Conservation (phyloP, 2,888 invertebrate genomes). For the Drosophila flavopinicola region DNA sequence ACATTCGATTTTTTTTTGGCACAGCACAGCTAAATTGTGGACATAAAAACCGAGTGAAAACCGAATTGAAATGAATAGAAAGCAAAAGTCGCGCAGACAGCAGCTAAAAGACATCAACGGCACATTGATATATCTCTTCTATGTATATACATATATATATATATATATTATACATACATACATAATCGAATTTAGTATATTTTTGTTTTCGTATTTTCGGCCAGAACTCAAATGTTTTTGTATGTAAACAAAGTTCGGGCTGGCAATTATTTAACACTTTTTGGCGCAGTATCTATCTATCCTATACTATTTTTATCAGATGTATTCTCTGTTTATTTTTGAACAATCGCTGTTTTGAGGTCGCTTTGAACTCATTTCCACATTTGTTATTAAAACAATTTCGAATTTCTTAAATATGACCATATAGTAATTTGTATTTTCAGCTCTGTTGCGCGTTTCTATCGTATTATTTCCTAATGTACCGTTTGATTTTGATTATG, state of each 20-base stretch:
- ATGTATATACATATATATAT: constrained; percentile 17
- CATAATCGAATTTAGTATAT: constrained; percentile 38
- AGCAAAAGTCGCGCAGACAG: constrained; percentile 44
- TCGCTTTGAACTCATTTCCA: constrained; percentile 41
- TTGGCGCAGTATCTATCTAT: constrained; percentile 29
- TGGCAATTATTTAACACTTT: constrained; percentile 73
- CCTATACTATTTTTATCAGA: constrained; percentile 32
- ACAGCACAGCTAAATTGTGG: constrained; percentile 14
- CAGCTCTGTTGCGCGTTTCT: no score
- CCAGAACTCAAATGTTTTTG: constrained; percentile 38
- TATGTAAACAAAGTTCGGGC: constrained; percentile 62
- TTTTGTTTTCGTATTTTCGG: constrained; percentile 26
- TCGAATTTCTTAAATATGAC: no score
- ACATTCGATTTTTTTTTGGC: constrained; percentile 48
- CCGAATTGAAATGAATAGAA: constrained; percentile 31
- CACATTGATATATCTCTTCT: background rate
- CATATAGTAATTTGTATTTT: no score
- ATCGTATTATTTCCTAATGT: constrained; percentile 11
- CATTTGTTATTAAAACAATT: background rate
- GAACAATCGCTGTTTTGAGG: constrained; percentile 14
- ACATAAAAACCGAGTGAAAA: no score
- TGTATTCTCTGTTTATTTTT: constrained; percentile 46
- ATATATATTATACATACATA: constrained; percentile 9
- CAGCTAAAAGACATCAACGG: constrained; percentile 17
- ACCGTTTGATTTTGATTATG: constrained; percentile 16